These are phyloP conservation scores for Percopsis omiscomaycus DNA, from an alignment of 2,797 vertebrate genomes.

Conservation along the genomic window DNA sequence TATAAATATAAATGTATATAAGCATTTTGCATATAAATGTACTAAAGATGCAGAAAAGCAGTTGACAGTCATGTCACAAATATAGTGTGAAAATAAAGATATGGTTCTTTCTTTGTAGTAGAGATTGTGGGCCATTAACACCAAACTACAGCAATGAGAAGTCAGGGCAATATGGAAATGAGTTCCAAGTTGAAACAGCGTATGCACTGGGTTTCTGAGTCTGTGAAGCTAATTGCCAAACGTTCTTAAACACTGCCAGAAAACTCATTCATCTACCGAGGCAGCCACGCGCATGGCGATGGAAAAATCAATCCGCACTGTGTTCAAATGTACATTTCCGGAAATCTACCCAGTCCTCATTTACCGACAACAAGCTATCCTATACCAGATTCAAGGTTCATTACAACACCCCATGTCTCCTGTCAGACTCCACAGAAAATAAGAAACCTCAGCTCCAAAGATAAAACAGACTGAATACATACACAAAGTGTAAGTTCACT, in stretches of 20 bases:
- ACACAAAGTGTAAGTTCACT: conserved; percentile 10
- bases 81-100: neutral
- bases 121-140: neutral
- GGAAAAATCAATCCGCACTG: conserved; percentile 32
- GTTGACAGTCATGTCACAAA: conserved; percentile 31
- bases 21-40: neutral
- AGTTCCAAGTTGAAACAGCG: conserved; percentile 31
- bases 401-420: conserved; percentile 18
- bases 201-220: conserved; percentile 30
- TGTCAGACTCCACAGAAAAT: conserved; percentile 27
- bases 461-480: neutral
- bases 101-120: conserved; percentile 10
- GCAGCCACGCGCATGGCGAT: conserved; percentile 25
- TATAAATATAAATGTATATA: no score
- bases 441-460: neutral
- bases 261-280: conserved; percentile 50
- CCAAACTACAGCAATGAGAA: conserved; percentile 30
- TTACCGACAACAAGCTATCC: conserved; percentile 33
- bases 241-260: conserved; percentile 34
- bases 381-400: conserved; percentile 39
- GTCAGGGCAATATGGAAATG: conserved; percentile 53
- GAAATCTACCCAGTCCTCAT: conserved; percentile 39
- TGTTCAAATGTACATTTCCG: conserved; percentile 28
- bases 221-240: conserved; percentile 48
- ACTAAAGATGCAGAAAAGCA: conserved; percentile 1